Conservation (phyloP, 2,113 vertebrate genomes). For the Conger conger region DNA sequence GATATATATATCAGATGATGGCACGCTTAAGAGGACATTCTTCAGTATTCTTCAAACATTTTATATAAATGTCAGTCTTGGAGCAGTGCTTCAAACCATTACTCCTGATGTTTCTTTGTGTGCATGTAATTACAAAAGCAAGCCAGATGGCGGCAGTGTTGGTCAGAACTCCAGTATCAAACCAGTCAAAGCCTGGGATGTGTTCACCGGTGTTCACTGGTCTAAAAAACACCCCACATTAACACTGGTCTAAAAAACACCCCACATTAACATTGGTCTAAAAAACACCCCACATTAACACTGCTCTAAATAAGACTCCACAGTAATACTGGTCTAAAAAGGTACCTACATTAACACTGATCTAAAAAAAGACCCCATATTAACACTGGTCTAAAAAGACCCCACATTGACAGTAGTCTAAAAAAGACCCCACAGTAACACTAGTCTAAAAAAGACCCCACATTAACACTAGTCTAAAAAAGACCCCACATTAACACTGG, state of each 20-base stretch:
- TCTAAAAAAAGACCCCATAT: neutral
- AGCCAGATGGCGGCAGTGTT: slow-evolving; percentile 4
- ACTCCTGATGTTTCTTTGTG: neutral
- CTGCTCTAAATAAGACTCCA: neutral
- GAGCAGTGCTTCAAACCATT: too few relatives aligned
- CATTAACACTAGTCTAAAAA: too few relatives aligned
- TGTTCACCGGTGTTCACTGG: neutral
- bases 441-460: too few relatives aligned
- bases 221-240: neutral
- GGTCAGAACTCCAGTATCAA: neutral
- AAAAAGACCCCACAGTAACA: neutral
- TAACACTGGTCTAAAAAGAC: neutral
- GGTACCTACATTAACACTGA: too few relatives aligned
- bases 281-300: neutral
- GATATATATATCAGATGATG: too few relatives aligned
- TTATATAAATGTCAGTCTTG: too few relatives aligned
- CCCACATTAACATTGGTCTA: neutral
- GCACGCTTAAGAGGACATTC: too few relatives aligned
- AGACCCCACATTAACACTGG: too few relatives aligned
- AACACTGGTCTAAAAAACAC: neutral
- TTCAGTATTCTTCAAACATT: too few relatives aligned
- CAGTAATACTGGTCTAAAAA: too few relatives aligned
- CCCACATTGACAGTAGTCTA: neutral
- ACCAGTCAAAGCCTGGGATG: neutral
- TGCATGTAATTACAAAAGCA: neutral